These are phyloP conservation scores for Anguilla megastoma DNA, from an alignment of 2,797 vertebrate genomes.

Conservation along the genomic window DNA sequence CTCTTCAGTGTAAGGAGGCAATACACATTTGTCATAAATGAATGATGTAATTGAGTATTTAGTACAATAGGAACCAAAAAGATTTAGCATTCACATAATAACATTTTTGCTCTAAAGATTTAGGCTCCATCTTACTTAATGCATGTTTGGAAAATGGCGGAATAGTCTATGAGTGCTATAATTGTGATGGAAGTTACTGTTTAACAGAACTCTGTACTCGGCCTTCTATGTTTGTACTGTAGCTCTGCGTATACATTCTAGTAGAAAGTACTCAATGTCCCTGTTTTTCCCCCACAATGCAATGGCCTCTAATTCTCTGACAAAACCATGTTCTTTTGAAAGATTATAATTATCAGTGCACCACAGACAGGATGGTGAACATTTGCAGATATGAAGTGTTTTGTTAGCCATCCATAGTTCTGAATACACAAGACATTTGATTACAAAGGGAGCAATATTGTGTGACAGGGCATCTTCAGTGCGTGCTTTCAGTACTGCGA, in stretches of 20 bases:
- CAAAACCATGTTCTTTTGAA: conserved; percentile 35
- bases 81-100: background rate
- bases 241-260: background rate
- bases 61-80: background rate
- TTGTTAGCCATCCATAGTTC: conserved; percentile 51
- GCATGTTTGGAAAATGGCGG: background rate
- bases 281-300: conserved; percentile 37
- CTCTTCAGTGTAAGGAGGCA: background rate
- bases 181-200: background rate
- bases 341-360: conserved; percentile 32
- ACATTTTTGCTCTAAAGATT: background rate
- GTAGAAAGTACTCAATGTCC: background rate
- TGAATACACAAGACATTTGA: conserved; percentile 33
- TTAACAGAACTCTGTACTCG: background rate
- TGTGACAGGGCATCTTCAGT: conserved; percentile 48
- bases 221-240: background rate
- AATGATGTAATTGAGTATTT: background rate
- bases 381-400: conserved; percentile 47
- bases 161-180: background rate
- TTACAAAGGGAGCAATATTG: conserved; percentile 48
- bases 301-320: conserved; percentile 30
- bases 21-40: background rate
- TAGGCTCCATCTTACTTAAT: background rate
- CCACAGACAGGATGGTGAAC: conserved; percentile 37
- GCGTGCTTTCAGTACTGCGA: conserved; percentile 51